Evolutionary conservation across 2,113 vertebrate genomes (phyloP).

Genomic region (Fregata magnificens): DNA sequence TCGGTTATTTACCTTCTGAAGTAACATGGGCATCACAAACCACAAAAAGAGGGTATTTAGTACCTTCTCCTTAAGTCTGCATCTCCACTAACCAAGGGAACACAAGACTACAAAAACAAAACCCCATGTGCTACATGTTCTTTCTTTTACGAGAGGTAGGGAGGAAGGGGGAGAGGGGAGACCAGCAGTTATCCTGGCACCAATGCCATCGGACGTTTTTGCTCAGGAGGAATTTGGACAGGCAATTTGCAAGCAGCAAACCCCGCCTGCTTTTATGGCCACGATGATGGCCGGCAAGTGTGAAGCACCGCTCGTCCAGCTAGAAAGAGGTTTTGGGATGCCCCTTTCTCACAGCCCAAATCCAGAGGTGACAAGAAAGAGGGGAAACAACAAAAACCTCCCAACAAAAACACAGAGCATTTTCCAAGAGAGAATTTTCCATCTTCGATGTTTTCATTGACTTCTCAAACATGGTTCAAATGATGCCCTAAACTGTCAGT

Average conservation of each 20-base stretch:
- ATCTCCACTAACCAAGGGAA: not conserved
- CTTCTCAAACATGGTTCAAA: not conserved
- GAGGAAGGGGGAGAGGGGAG: not conserved
- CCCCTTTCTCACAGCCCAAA: not conserved
- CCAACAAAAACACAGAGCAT: not conserved
- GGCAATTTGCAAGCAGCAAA: not conserved
- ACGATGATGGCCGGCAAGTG: rapidly evolving
- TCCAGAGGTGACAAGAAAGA: not conserved
- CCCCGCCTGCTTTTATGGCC: not conserved
- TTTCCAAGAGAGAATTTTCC: not conserved
- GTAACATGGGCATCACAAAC: conserved; percentile 54
- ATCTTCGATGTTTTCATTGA: not conserved
- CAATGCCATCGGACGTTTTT: too few species aligned
- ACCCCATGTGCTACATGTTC: not conserved
- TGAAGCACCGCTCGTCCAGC: rapidly evolving
- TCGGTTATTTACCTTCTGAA: conserved; percentile 65
- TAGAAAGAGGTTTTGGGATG: not conserved
- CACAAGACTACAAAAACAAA: not conserved
- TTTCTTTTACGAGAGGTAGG: not conserved
- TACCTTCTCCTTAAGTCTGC: not conserved
- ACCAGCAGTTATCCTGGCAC: not conserved
- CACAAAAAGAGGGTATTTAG: conserved; percentile 35
- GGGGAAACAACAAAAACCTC: not conserved
- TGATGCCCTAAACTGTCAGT: not conserved
- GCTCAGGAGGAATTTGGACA: not conserved